Percentiles rank a stretch among this genome's conserved stretches.
phyloP scores from a whole-genome alignment of 2,888 invertebrate genomes.

The Drosophila borealis region DNA sequence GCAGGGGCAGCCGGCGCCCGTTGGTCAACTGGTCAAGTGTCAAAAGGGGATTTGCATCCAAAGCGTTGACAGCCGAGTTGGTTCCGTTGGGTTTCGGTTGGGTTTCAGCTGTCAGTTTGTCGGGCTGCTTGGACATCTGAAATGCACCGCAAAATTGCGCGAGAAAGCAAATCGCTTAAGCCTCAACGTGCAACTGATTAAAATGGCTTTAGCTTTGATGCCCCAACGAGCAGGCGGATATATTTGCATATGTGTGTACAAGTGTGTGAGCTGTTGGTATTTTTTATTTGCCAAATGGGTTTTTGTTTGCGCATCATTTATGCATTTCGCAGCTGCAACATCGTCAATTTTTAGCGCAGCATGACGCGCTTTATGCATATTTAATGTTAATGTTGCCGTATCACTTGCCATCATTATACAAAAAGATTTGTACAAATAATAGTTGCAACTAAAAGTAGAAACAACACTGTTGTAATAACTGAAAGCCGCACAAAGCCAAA shows the following conservation, averaged over 20 bases:
- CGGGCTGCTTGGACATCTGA: conserved; percentile 58
- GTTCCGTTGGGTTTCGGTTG: conserved; percentile 23
- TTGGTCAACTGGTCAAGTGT: conserved; percentile 73
- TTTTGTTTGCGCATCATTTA: conserved; percentile 48
- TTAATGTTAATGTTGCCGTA: conserved; percentile 67
- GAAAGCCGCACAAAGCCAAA: conserved; percentile 46
- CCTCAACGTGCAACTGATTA: conserved; percentile 63
- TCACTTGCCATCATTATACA: conserved; percentile 54
- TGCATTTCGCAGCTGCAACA: conserved; percentile 54
- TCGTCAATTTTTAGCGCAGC: conserved; percentile 49
- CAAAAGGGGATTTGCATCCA: conserved; percentile 76
- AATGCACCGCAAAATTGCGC: conserved; percentile 73
- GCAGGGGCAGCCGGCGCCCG: background rate
- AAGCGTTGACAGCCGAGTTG: conserved; percentile 42
- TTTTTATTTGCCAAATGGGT: conserved; percentile 52
- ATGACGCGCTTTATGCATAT: conserved; percentile 64
- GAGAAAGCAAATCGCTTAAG: conserved; percentile 64
- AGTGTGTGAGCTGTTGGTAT: background rate
- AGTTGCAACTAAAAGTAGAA: conserved; percentile 7
- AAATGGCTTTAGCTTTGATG: conserved; percentile 68
- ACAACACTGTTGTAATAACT: conserved; percentile 39
- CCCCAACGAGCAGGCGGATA: conserved; percentile 24
- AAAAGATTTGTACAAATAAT: conserved; percentile 2
- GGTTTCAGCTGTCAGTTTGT: background rate
- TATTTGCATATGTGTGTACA: background rate